Evolutionary conservation across 1,140 invertebrate species (phyloP).

Genomic region (Brachionus plicatilis): DNA sequence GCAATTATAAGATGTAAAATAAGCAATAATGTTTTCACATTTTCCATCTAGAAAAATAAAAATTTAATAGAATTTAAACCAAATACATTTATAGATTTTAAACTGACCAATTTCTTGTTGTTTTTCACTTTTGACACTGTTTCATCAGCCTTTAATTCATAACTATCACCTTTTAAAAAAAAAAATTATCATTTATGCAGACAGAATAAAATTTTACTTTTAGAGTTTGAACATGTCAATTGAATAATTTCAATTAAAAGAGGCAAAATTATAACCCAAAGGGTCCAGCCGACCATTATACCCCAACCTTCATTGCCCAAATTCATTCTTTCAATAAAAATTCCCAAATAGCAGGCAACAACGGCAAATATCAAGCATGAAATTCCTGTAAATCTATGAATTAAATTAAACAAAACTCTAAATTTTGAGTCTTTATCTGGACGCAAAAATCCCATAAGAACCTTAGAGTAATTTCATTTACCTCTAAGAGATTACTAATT

Average conservation of each 20-base stretch:
- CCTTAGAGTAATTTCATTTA: neutral
- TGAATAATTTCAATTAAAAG: neutral
- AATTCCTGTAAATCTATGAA: constrained; percentile 9
- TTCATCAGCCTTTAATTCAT: neutral
- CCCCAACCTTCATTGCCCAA: constrained; percentile 26
- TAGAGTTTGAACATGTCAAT: neutral
- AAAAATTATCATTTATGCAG: neutral
- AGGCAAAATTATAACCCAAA: neutral
- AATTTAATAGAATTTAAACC: neutral
- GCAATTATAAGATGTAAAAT: neutral
- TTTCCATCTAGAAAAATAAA: constrained; percentile 2
- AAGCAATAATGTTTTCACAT: neutral
- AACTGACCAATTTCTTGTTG: neutral
- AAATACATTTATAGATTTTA: too few species aligned
- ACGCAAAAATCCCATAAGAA: constrained; percentile 2
- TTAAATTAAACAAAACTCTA: neutral
- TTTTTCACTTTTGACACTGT: neutral
- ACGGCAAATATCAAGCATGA: neutral
- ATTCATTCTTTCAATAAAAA: constrained; percentile 19
- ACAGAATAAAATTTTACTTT: neutral
- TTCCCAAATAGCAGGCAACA: constrained; percentile 11
- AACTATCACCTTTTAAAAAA: neutral
- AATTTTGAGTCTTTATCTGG: neutral
- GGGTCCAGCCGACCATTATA: constrained; percentile 5
- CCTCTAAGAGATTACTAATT: neutral